Evolutionary conservation across 1,140 invertebrate genomes (phyloP).

Genomic region (Cyphomyrmex costatus): DNA sequence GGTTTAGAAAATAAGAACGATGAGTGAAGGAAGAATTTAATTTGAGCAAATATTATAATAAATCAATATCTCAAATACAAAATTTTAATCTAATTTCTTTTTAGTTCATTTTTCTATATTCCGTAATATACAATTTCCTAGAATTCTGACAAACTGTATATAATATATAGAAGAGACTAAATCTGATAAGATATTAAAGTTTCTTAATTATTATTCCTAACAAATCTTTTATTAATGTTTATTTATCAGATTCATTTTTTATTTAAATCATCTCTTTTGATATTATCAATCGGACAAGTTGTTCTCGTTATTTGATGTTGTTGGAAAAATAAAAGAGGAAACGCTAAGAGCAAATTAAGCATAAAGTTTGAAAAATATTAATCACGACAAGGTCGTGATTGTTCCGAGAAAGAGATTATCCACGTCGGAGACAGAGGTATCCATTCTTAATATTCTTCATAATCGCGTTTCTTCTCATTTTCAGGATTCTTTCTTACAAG

Average conservation of each 20-base stretch:
- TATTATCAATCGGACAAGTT: slow-evolving; percentile 4
- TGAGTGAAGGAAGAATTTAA: background rate
- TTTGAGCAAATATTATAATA: background rate
- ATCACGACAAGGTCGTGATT: slow-evolving; percentile 45
- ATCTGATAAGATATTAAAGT: background rate
- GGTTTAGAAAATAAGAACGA: background rate
- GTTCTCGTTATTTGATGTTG: slow-evolving; percentile 27
- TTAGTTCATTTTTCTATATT: background rate
- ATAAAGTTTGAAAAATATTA: slow-evolving; percentile 51
- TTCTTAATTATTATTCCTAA: background rate
- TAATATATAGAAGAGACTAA: background rate
- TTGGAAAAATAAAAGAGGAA: background rate
- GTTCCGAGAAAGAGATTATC: slow-evolving; percentile 28
- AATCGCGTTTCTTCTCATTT: slow-evolving; percentile 62
- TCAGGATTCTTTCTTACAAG: slow-evolving; percentile 50
- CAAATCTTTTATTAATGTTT: slow-evolving; percentile 15
- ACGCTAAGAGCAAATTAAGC: slow-evolving; percentile 29
- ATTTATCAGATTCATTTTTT: background rate
- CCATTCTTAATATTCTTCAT: slow-evolving; percentile 58
- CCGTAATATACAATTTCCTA: background rate
- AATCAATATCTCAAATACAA: background rate
- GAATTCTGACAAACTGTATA: background rate
- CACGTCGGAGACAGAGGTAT: slow-evolving; percentile 43
- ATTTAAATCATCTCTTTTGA: slow-evolving; percentile 18
- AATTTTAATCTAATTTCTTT: background rate